Percentiles rank a stretch among this genome's conserved stretches.
Evolutionary conservation across 2,113 vertebrate species (phyloP).

Genomic region (Clarias magur): DNA sequence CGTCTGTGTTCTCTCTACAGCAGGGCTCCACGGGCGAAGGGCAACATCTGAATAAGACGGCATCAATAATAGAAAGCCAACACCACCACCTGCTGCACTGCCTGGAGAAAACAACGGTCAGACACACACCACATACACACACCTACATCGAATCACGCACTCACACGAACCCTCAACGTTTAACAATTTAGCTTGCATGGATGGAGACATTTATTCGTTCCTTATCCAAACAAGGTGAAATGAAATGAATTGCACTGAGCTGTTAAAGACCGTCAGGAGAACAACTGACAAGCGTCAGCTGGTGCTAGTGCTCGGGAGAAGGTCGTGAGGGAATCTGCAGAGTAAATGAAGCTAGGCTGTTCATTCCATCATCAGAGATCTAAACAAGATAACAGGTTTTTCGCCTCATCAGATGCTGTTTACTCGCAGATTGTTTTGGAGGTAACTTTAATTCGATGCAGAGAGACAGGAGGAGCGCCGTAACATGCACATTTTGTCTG

Average conservation of each 20-base stretch:
- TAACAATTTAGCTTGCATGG: conserved; percentile 9
- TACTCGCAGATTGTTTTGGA: not conserved
- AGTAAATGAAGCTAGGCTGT: not conserved
- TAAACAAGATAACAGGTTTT: not conserved
- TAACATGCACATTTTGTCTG: not conserved
- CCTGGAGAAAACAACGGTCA: conserved; percentile 98
- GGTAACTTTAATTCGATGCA: not conserved
- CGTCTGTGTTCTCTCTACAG: conserved; percentile 48
- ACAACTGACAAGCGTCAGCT: not conserved
- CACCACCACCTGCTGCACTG: conserved; percentile 99
- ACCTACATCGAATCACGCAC: not conserved
- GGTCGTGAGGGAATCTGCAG: not conserved
- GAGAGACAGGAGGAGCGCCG: not conserved
- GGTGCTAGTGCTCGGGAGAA: not conserved
- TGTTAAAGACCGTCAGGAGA: not conserved
- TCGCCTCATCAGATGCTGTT: not conserved
- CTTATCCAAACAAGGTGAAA: not conserved
- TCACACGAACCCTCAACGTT: not conserved
- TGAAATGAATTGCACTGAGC: not conserved
- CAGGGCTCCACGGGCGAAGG: conserved; percentile 89
- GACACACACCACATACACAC: conserved; percentile 57
- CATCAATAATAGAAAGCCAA: conserved; percentile 93
- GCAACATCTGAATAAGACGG: conserved; percentile 81
- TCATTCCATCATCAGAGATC: not conserved
- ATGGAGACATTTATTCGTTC: conserved; percentile 4